phyloP scores from a whole-genome alignment of 2,888 invertebrate genomes.

The Calameuta filiformis region DNA sequence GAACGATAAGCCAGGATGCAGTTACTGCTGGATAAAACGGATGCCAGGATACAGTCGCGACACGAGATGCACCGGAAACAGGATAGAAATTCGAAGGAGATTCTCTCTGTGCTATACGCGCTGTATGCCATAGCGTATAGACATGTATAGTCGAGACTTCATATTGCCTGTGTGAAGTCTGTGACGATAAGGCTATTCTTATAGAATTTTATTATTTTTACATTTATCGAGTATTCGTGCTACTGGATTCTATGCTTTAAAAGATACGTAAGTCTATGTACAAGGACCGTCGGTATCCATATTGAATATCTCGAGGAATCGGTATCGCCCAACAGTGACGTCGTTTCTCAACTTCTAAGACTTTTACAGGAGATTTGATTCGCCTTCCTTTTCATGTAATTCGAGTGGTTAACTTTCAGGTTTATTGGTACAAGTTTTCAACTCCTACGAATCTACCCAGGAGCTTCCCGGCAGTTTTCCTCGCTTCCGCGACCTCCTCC shows the following conservation, averaged over 20 bases:
- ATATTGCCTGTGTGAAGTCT: neutral
- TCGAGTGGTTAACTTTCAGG: neutral
- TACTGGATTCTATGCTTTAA: neutral
- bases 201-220: neutral
- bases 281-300: neutral
- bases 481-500: neutral
- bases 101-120: neutral
- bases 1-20: neutral
- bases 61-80: neutral
- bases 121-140: neutral
- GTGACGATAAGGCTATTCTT: neutral
- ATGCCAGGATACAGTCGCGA: neutral
- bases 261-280: neutral
- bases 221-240: neutral
- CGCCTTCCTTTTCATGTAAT: neutral
- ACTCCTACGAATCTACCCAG: neutral
- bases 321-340: neutral
- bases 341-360: neutral
- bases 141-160: neutral
- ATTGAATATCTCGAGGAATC: neutral
- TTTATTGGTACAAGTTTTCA: neutral
- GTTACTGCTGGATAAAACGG: neutral
- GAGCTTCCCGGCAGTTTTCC: neutral
- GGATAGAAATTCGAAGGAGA: neutral
- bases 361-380: neutral